Conservation (phyloP, 2,113 vertebrate species). For the Hucho hucho region DNA sequence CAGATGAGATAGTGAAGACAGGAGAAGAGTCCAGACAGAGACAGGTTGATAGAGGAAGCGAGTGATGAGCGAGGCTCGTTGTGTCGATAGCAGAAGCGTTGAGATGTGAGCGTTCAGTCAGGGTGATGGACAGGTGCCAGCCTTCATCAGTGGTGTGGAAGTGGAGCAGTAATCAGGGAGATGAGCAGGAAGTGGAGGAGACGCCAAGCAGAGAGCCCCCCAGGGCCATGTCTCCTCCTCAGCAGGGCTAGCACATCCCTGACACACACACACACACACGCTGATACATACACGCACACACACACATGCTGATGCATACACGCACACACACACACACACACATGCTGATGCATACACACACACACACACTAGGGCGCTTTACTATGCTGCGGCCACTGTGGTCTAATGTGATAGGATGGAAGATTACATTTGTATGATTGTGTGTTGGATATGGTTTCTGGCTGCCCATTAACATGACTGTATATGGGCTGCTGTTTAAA, state of each 20-base stretch:
- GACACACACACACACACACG: slow-evolving; percentile 11
- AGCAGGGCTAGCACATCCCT: slow-evolving; percentile 42
- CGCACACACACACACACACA: too few species aligned
- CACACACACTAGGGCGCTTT: not conserved
- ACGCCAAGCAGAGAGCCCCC: slow-evolving; percentile 40
- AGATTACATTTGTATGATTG: slow-evolving; percentile 48
- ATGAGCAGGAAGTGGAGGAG: slow-evolving; percentile 60
- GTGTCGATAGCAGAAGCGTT: slow-evolving; percentile 5
- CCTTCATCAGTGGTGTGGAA: slow-evolving; percentile 66
- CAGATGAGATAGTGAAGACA: not conserved
- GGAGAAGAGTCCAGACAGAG: not conserved
- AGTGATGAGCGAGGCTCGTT: not conserved
- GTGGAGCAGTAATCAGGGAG: slow-evolving; percentile 67
- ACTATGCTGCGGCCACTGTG: slow-evolving; percentile 31
- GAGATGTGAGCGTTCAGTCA: slow-evolving; percentile 12
- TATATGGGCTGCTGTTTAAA: too few species aligned
- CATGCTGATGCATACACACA: too few species aligned
- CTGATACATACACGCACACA: slow-evolving; percentile 18
- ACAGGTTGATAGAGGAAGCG: not conserved
- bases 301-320: not conserved
- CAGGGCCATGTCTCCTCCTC: slow-evolving; percentile 49
- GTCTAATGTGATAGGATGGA: slow-evolving; percentile 39
- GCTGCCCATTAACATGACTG: not conserved
- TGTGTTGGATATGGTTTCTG: slow-evolving; percentile 41
- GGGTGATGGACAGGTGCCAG: slow-evolving; percentile 70